Evolutionary conservation across 2,888 invertebrate genomes (phyloP).

Genomic region (Mallateleia sp.): DNA sequence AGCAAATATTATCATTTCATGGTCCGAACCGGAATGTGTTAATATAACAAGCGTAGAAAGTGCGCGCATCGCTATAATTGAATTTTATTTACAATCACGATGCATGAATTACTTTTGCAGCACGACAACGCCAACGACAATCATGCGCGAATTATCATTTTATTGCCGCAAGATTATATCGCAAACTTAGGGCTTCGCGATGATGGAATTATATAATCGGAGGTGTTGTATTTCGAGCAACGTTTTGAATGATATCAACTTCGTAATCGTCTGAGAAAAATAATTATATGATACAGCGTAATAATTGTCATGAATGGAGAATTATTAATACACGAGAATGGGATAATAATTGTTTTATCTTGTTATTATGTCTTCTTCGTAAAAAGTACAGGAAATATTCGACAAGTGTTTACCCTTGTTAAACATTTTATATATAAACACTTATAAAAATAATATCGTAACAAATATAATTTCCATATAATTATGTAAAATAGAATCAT

Average conservation of each 20-base stretch:
- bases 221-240: background rate
- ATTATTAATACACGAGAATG: too few relatives aligned
- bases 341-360: too few relatives aligned
- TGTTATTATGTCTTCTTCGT: too few relatives aligned
- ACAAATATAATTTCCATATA: too few relatives aligned
- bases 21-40: constrained; percentile 52
- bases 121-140: constrained; percentile 23
- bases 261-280: background rate
- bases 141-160: constrained; percentile 38
- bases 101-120: constrained; percentile 45
- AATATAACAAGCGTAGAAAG: constrained; percentile 51
- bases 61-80: constrained; percentile 52
- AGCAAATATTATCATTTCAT: constrained; percentile 69
- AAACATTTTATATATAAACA: too few relatives aligned
- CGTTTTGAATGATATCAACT: background rate
- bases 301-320: background rate
- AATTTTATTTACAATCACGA: constrained; percentile 68
- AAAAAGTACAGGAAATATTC: too few relatives aligned
- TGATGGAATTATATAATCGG: constrained; percentile 29
- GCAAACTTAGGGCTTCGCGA: background rate
- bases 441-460: too few relatives aligned
- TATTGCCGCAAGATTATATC: constrained; percentile 24
- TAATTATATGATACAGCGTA: background rate
- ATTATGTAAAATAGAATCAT: too few relatives aligned
- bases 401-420: too few relatives aligned